These are phyloP conservation scores for Venustaconcha ellipsiformis DNA, from an alignment of 1,140 invertebrate genomes.

Conservation along the genomic window DNA sequence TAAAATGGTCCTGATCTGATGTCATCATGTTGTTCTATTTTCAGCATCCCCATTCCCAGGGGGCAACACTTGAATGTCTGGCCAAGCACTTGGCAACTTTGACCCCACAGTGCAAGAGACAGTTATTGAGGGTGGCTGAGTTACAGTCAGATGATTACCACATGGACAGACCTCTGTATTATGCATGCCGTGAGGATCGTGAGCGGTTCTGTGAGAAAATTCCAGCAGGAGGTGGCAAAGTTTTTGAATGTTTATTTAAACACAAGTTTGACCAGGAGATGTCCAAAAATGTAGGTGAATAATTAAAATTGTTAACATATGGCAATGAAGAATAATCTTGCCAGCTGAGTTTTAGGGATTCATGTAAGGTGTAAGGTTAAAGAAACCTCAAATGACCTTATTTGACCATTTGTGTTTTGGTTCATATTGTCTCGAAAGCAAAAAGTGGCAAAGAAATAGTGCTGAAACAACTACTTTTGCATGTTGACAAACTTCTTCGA, in stretches of 20 bases:
- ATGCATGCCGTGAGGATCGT: conserved; percentile 89
- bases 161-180: conserved; percentile 88
- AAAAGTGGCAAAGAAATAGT: no score
- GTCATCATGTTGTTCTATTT: conserved; percentile 7
- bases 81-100: conserved; percentile 72
- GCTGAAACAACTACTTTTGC: no score
- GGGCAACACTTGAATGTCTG: conserved; percentile 87
- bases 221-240: conserved; percentile 76
- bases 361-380: no score
- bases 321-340: no score
- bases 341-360: no score
- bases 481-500: no score
- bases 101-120: conserved; percentile 76
- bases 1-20: no score
- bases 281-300: conserved; percentile 68
- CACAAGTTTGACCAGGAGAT: conserved; percentile 83
- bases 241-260: conserved; percentile 89
- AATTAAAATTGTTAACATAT: no score
- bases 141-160: conserved; percentile 93
- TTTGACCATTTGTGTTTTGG: no score
- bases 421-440: no score
- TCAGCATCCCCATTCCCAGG: conserved; percentile 77
- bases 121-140: conserved; percentile 87
- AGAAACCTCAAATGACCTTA: no score
- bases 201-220: conserved; percentile 74